A percentile compares a stretch with the other conserved stretches of the same genome.
Conservation (phyloP, 2,797 vertebrate species). For the Ciconia nigra region DNA sequence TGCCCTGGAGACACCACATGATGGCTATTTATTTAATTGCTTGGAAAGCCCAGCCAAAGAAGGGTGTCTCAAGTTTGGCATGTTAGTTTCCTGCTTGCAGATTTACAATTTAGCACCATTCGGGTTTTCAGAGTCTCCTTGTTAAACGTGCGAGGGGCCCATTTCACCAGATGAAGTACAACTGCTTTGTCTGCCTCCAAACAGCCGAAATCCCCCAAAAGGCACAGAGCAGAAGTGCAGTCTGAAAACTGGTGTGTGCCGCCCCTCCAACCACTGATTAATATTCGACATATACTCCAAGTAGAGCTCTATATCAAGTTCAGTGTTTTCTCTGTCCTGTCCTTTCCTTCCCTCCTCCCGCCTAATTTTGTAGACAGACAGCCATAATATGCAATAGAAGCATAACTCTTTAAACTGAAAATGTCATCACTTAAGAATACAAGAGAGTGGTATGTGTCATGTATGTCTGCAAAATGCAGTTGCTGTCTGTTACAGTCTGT, state of each 20-base stretch:
- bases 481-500: conserved; percentile 91
- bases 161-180: conserved; percentile 64
- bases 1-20: conserved; percentile 57
- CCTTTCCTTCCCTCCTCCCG: conserved; percentile 52
- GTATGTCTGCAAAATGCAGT: conserved; percentile 88
- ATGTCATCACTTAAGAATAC: conserved; percentile 94
- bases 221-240: conserved; percentile 59
- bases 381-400: conserved; percentile 79
- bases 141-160: conserved; percentile 65
- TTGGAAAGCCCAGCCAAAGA: conserved; percentile 66
- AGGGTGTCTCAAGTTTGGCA: conserved; percentile 55
- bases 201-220: conserved; percentile 64
- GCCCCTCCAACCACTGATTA: conserved; percentile 66
- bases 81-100: conserved; percentile 74
- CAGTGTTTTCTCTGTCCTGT: conserved; percentile 74
- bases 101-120: conserved; percentile 76
- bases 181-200: conserved; percentile 53
- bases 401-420: conserved; percentile 90
- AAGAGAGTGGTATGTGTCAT: conserved; percentile 86
- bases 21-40: conserved; percentile 76
- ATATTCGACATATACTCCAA: conserved; percentile 69
- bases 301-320: conserved; percentile 77
- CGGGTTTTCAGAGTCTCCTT: conserved; percentile 69
- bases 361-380: conserved; percentile 76
- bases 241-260: conserved; percentile 28